phyloP scores from a whole-genome alignment of 2,113 vertebrate species.

The Hemicordylus capensis region DNA sequence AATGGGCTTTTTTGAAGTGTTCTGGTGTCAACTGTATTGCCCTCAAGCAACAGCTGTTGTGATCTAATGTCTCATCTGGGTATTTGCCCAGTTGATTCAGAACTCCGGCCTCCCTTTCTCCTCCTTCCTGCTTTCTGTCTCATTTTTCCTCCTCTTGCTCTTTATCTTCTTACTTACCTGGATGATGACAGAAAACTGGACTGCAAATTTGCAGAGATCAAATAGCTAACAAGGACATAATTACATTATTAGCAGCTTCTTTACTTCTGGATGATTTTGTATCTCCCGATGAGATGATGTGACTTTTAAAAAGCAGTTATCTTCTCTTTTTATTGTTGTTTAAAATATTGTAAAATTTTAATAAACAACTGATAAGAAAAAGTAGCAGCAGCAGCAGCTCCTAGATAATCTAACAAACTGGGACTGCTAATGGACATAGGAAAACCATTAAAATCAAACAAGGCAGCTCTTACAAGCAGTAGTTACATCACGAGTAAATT shows the following conservation, averaged over 20 bases:
- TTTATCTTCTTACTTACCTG: not conserved
- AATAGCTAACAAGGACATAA: not conserved
- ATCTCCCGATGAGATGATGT: not conserved
- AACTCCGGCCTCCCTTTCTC: not conserved
- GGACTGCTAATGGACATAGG: not conserved
- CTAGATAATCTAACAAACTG: constrained; percentile 46
- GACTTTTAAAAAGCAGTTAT: not conserved
- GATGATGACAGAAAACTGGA: not conserved
- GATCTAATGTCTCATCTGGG: not conserved
- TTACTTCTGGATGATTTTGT: not conserved
- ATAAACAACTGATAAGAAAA: not conserved
- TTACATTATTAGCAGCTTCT: not conserved
- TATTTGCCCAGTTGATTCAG: not conserved
- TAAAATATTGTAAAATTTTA: not conserved
- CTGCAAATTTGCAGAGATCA: not conserved
- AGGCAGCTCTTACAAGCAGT: constrained; percentile 19
- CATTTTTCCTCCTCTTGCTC: not conserved
- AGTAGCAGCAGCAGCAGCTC: constrained; percentile 37
- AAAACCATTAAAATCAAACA: constrained; percentile 43
- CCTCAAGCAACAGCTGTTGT: not conserved
- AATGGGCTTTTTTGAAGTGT: not conserved
- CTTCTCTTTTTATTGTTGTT: not conserved
- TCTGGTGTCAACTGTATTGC: not conserved
- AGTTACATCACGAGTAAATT: constrained; percentile 30
- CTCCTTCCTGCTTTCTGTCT: too few species aligned